Conservation (phyloP, 2,113 vertebrate genomes). For the Salvelinus fontinalis region DNA sequence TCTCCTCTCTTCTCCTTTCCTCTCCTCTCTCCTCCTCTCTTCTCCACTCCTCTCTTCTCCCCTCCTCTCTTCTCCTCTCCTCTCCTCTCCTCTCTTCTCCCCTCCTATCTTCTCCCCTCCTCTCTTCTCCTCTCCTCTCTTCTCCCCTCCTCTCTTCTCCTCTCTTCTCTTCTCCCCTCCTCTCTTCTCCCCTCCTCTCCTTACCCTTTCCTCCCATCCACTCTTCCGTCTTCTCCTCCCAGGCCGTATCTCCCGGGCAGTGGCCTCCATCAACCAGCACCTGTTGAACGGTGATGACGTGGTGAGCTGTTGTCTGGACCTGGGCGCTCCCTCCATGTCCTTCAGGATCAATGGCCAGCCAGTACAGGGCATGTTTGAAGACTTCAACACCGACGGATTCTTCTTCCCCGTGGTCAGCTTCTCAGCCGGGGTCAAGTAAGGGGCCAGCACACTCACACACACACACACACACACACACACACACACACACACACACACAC, state of each 20-base stretch:
- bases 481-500: too few relatives aligned
- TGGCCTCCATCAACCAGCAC: slow-evolving; percentile 95
- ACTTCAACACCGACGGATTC: slow-evolving; percentile 91
- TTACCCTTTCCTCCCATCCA: slow-evolving; percentile 93
- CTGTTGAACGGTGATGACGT: slow-evolving; percentile 91
- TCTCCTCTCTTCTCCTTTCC: slow-evolving; percentile 80
- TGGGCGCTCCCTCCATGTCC: slow-evolving; percentile 93
- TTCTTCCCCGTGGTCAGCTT: slow-evolving; percentile 97
- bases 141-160: background rate
- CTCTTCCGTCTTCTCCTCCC: slow-evolving; percentile 55
- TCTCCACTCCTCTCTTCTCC: background rate
- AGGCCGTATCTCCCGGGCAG: slow-evolving; percentile 91
- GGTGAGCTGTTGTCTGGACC: slow-evolving; percentile 95
- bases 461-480: too few relatives aligned
- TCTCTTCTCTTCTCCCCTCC: slow-evolving; percentile 17
- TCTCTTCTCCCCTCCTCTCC: slow-evolving; percentile 24
- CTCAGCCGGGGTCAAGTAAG: slow-evolving; percentile 95
- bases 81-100: slow-evolving; percentile 67
- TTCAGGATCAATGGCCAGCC: slow-evolving; percentile 98
- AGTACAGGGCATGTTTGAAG: slow-evolving; percentile 98
- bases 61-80: slow-evolving; percentile 49
- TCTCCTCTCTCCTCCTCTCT: slow-evolving; percentile 83
- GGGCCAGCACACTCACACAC: background rate
- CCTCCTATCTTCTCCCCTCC: slow-evolving; percentile 17
- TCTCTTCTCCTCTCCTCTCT: slow-evolving; percentile 16